phyloP scores from a whole-genome alignment of 2,113 vertebrate species.

The Hippoglossus stenolepis region DNA sequence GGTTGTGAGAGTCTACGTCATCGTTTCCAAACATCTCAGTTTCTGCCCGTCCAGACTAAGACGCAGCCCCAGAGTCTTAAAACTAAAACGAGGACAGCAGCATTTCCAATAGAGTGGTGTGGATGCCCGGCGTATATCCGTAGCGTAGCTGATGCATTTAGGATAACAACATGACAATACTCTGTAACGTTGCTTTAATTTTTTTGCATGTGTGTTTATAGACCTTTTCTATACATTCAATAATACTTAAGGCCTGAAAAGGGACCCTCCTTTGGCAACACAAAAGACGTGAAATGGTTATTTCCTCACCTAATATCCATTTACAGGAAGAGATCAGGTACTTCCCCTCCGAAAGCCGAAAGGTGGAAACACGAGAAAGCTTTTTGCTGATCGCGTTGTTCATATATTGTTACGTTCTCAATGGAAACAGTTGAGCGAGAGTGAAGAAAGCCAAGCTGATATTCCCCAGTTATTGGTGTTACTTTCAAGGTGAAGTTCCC shows the following conservation, averaged over 20 bases:
- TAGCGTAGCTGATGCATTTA: too few relatives aligned
- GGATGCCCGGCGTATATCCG: too few relatives aligned
- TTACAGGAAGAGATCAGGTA: conserved; percentile 79
- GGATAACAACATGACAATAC: not conserved
- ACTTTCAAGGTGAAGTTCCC: conserved; percentile 30
- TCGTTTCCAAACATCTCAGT: too few relatives aligned
- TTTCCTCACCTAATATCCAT: conserved; percentile 71
- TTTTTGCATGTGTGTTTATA: not conserved
- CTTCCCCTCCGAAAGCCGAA: conserved; percentile 61
- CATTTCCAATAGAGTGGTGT: not conserved
- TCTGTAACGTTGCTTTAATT: too few relatives aligned
- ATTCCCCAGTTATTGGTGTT: conserved; percentile 31
- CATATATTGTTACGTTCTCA: conserved; percentile 63
- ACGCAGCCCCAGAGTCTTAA: not conserved
- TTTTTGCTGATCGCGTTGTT: conserved; percentile 57
- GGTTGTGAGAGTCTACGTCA: too few relatives aligned
- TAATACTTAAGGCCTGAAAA: conserved; percentile 47
- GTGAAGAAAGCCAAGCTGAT: conserved; percentile 30
- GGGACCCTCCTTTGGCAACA: conserved; percentile 46
- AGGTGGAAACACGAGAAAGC: conserved; percentile 70
- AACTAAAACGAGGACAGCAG: not conserved
- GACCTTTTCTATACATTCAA: conserved; percentile 3
- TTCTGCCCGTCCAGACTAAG: too few relatives aligned
- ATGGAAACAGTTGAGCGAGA: conserved; percentile 60
- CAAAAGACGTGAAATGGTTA: conserved; percentile 66